These are phyloP conservation scores for Anseranas semipalmata DNA, from an alignment of 2,113 vertebrate genomes.

Conservation along the genomic window DNA sequence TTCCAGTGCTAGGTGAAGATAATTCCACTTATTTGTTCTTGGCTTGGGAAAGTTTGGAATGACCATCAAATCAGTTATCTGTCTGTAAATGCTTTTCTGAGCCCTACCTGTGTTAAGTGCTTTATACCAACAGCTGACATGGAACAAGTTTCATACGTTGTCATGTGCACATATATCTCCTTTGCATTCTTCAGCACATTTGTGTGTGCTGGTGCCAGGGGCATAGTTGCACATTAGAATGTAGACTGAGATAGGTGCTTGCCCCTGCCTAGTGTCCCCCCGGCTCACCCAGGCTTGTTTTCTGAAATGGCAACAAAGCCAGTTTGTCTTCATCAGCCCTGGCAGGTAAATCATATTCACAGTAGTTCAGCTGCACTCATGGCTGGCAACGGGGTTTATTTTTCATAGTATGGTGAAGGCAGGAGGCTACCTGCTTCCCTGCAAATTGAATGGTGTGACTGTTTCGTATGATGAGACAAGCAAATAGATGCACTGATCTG, in stretches of 20 bases:
- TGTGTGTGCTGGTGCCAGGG: background rate
- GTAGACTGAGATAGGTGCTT: background rate
- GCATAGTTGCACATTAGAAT: background rate
- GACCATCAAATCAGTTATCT: conserved; percentile 19
- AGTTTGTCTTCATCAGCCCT: conserved; percentile 46
- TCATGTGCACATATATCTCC: background rate
- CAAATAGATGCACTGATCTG: background rate
- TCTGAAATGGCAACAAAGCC: background rate
- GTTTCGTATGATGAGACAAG: conserved; percentile 5
- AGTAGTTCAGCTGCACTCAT: conserved; percentile 6
- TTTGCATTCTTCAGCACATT: background rate
- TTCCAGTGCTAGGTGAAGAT: background rate
- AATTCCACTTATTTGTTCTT: background rate
- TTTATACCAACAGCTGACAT: background rate
- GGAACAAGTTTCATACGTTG: background rate
- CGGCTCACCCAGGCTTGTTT: background rate
- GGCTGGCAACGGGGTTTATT: conserved; percentile 39
- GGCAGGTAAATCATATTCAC: conserved; percentile 52
- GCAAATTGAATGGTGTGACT: background rate
- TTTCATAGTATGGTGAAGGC: conserved; percentile 38
- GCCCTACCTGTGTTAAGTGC: background rate
- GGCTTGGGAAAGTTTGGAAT: conserved; percentile 5
- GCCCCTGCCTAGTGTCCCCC: too few species aligned
- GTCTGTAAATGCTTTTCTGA: conserved; percentile 12
- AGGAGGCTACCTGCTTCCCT: conserved; percentile 19